Conservation (phyloP, 2,113 vertebrate genomes). For the Galemys pyrenaicus region DNA sequence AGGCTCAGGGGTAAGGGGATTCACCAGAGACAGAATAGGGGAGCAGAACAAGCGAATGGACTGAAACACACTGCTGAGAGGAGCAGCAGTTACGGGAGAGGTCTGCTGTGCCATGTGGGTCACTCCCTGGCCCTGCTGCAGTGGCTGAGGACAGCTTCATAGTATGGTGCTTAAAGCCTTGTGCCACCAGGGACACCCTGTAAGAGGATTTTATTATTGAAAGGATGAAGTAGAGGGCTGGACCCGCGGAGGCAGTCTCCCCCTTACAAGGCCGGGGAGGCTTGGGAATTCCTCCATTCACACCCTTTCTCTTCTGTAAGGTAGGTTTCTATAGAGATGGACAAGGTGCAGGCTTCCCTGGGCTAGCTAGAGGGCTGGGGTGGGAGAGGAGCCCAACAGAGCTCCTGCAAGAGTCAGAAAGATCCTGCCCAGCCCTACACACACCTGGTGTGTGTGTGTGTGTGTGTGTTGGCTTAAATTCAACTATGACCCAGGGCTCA, state of each 20-base stretch:
- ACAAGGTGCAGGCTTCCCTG: neutral
- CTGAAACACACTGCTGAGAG: too few species aligned
- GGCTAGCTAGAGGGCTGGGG: neutral
- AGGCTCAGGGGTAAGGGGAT: too few species aligned
- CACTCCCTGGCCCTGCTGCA: too few species aligned
- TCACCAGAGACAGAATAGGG: too few species aligned
- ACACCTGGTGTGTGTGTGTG: neutral
- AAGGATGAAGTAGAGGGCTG: neutral
- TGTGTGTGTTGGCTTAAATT: neutral
- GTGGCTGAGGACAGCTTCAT: too few species aligned
- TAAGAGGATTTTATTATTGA: neutral
- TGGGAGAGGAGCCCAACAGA: neutral
- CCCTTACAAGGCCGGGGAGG: neutral
- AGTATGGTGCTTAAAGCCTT: too few species aligned
- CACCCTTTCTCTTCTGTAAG: neutral
- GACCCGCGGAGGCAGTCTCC: neutral
- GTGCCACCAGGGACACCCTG: too few species aligned
- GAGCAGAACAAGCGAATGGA: too few species aligned
- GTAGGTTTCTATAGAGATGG: neutral
- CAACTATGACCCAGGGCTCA: neutral
- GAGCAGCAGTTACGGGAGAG: too few species aligned
- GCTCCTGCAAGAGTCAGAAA: neutral
- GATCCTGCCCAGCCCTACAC: neutral
- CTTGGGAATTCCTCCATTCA: neutral
- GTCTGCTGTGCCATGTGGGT: too few species aligned